phyloP scores from a whole-genome alignment of 2,888 invertebrate genomes.

The Hydroisotoma schaefferi region DNA sequence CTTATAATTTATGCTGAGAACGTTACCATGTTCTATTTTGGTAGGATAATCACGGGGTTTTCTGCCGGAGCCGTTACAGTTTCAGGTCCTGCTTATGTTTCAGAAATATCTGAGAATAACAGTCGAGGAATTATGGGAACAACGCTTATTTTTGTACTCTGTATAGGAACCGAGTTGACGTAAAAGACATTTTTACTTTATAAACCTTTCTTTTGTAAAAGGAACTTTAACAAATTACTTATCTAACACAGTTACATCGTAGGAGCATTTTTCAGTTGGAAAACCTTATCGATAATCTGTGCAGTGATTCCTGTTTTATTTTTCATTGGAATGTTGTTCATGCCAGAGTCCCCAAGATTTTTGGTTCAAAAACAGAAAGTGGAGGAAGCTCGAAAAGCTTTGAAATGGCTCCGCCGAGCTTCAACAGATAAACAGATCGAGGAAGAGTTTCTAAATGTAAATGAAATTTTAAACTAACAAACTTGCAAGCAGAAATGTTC shows the following conservation, averaged over 20 bases:
- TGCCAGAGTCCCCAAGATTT: conserved; percentile 43
- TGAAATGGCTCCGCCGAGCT: conserved; percentile 43
- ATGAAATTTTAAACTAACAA: background rate
- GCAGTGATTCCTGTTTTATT: conserved; percentile 32
- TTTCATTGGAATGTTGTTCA: conserved; percentile 39
- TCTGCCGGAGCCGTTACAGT: conserved; percentile 36
- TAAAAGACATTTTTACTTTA: conserved; percentile 4
- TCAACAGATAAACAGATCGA: conserved; percentile 39
- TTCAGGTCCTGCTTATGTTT: conserved; percentile 33
- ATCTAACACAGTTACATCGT: conserved; percentile 17
- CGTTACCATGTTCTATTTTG: conserved; percentile 30
- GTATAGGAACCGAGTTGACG: conserved; percentile 35
- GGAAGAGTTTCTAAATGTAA: conserved; percentile 33
- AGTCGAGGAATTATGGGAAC: conserved; percentile 37
- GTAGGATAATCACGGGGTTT: conserved; percentile 41
- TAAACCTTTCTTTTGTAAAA: background rate
- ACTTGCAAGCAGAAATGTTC: background rate
- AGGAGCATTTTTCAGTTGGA: conserved; percentile 30
- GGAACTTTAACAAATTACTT: background rate
- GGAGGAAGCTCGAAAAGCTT: conserved; percentile 31
- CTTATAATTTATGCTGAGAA: conserved; percentile 32
- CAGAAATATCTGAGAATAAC: conserved; percentile 37
- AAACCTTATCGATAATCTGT: conserved; percentile 22
- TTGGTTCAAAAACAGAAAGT: conserved; percentile 31
- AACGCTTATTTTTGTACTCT: conserved; percentile 35